phyloP scores from a whole-genome alignment of 2,113 vertebrate genomes.

The Clinocottus analis region DNA sequence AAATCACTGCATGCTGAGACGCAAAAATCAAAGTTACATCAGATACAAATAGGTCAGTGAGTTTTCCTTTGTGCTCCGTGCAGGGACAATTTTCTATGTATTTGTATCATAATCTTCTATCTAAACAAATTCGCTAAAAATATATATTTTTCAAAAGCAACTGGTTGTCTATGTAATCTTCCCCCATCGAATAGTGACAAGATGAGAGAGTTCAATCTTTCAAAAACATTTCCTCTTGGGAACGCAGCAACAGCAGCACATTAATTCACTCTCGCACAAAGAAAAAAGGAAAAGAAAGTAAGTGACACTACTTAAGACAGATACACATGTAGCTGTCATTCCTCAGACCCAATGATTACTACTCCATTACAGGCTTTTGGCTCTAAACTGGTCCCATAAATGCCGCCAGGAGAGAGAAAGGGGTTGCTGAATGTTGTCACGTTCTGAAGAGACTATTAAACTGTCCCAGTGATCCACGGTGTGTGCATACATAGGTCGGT shows the following conservation, averaged over 20 bases:
- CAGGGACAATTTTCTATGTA: neutral
- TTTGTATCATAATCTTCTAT: neutral
- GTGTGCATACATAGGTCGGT: slow-evolving; percentile 21
- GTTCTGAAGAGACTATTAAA: slow-evolving; percentile 40
- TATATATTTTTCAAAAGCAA: slow-evolving; percentile 1
- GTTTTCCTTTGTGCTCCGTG: neutral
- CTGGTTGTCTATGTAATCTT: neutral
- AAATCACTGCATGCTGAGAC: slow-evolving; percentile 3
- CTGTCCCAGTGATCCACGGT: slow-evolving; percentile 48
- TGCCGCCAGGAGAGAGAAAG: neutral
- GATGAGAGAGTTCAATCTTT: slow-evolving; percentile 22
- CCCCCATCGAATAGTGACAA: neutral
- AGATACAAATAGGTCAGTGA: slow-evolving; percentile 7
- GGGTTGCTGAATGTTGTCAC: slow-evolving; percentile 11
- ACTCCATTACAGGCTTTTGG: slow-evolving; percentile 34
- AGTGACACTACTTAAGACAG: neutral
- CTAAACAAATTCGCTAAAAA: neutral
- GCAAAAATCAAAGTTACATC: slow-evolving; percentile 23
- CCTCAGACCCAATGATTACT: slow-evolving; percentile 40
- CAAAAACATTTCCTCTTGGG: slow-evolving; percentile 9
- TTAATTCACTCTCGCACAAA: slow-evolving; percentile 16
- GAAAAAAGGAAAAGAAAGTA: neutral
- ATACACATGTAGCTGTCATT: slow-evolving; percentile 46
- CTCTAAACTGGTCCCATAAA: slow-evolving; percentile 53
- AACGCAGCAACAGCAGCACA: neutral